Conservation (phyloP, 2,113 vertebrate species). For the Saccopteryx leptura region DNA sequence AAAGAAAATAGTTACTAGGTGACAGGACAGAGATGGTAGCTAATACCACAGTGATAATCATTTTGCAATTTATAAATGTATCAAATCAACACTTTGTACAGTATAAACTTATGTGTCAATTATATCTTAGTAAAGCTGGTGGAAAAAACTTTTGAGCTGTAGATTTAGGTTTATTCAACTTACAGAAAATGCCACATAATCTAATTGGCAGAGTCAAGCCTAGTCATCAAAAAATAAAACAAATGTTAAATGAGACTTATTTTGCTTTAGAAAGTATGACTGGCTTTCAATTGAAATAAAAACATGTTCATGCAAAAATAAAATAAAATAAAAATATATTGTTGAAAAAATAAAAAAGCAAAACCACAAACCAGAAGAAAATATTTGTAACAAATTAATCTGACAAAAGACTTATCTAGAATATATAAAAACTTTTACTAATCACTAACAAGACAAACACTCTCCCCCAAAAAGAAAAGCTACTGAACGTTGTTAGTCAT, state of each 20-base stretch:
- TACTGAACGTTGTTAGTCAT: background rate
- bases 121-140: background rate
- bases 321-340: background rate
- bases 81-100: background rate
- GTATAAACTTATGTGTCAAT: background rate
- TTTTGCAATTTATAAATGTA: background rate
- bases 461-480: background rate
- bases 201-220: background rate
- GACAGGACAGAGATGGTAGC: background rate
- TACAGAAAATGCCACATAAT: background rate
- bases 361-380: background rate
- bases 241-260: background rate
- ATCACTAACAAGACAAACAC: background rate
- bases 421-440: background rate
- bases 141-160: background rate
- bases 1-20: background rate
- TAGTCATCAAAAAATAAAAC: background rate
- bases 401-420: background rate
- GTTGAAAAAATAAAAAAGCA: background rate
- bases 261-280: background rate
- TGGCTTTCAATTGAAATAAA: background rate
- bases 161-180: background rate
- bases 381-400: background rate
- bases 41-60: background rate
- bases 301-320: background rate